Percentiles rank a stretch among this genome's conserved stretches.
Conservation (phyloP, 2,797 vertebrate species). For the Pseudotriccus pelzelni region DNA sequence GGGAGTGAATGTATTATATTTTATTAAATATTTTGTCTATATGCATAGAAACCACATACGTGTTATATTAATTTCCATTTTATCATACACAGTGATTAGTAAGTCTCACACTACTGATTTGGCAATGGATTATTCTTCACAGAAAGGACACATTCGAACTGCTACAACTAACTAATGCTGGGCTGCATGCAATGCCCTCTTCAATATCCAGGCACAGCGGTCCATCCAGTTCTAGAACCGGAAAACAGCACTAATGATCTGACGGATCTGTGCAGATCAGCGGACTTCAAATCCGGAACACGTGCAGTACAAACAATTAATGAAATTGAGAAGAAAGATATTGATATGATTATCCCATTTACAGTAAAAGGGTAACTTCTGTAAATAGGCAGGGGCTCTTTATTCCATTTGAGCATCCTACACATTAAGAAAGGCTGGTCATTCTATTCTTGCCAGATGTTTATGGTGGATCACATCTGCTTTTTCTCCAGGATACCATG, state of each 20-base stretch:
- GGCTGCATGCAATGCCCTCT: neutral
- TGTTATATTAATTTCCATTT: constrained; percentile 18
- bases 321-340: neutral
- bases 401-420: neutral
- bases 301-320: neutral
- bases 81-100: neutral
- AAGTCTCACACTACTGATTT: constrained; percentile 30
- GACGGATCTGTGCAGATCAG: neutral
- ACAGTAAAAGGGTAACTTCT: neutral
- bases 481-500: neutral
- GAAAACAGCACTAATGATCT: neutral
- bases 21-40: constrained; percentile 19
- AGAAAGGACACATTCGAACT: neutral
- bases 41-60: neutral
- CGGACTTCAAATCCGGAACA: neutral
- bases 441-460: neutral
- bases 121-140: constrained; percentile 10
- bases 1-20: constrained; percentile 1
- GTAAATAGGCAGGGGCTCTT: neutral
- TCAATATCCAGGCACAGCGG: neutral
- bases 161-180: neutral
- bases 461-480: neutral
- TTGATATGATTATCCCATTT: neutral
- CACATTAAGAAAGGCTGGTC: neutral
- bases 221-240: neutral